Percentiles rank a stretch among this genome's conserved stretches.
Evolutionary conservation across 2,797 vertebrate genomes (phyloP).

Genomic region (Sylvilagus floridanus): DNA sequence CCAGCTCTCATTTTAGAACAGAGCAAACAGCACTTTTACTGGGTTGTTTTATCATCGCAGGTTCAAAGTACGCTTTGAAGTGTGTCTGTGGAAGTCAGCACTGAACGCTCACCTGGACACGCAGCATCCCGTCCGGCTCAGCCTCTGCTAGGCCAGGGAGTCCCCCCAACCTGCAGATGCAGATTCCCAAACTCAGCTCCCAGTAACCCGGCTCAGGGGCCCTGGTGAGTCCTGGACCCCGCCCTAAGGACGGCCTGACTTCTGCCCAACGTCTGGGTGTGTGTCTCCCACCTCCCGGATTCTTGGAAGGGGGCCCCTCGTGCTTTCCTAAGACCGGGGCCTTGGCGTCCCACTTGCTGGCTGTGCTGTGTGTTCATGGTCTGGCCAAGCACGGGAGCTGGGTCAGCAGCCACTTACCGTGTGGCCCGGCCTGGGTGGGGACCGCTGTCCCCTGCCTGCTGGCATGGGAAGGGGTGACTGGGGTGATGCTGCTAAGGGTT

Average conservation of each 20-base stretch:
- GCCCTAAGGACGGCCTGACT: neutral
- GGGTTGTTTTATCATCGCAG: neutral
- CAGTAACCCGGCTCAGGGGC: neutral
- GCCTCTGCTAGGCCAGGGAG: neutral
- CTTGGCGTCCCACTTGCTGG: neutral
- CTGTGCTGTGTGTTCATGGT: neutral
- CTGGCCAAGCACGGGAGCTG: neutral
- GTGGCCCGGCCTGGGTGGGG: neutral
- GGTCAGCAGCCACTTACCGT: neutral
- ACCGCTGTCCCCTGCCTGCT: neutral
- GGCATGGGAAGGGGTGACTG: neutral
- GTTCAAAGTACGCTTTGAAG: neutral
- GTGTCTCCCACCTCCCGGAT: neutral
- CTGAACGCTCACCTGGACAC: neutral
- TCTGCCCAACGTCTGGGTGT: neutral
- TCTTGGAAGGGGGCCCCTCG: neutral
- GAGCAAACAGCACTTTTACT: neutral
- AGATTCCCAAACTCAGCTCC: neutral
- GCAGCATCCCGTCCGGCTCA: neutral
- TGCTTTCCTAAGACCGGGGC: neutral
- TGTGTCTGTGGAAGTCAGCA: neutral
- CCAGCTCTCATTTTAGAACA: neutral
- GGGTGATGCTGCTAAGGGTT: neutral
- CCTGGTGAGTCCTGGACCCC: neutral
- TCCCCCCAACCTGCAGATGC: no score